Base-by-base conservation (phyloP, 1,140 invertebrate species). In the Mya arenaria region DNA sequence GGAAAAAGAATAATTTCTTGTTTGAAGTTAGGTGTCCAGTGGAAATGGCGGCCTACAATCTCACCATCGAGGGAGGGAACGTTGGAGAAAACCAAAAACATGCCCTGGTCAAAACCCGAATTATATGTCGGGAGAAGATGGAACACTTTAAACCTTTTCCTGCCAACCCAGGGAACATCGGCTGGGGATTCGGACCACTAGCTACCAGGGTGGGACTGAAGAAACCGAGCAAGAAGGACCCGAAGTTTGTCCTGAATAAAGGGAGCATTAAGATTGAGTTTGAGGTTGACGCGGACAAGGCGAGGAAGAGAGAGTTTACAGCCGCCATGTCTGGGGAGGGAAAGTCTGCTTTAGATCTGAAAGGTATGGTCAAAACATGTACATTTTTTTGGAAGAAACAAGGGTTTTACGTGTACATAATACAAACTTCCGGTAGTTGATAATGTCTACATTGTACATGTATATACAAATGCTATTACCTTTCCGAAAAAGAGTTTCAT, bases 11-110 rank as follows among this genome's bases (percentile, higher is more conserved):
- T 1, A 52, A 62, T 25, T 74, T 74, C 41, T 41, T 74, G 3
- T 74, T 74, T 62, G 72, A 74, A 44, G 23, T 74, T 0, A 52
- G 72, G 10, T 74, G 72, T 41, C 72, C 72, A 15, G 37, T 74
- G 10, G 72, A 62, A 30, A 52, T 52, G 48, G 72, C 30, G 10
- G 44, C 36, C n/a, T 74, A 74, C 62, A 52, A 62, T 37, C 17
- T 74, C 5, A 32, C 39, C 58, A 44, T 74, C 23, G 39, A 13
- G 25, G 58, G 72, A 1, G 58, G 72, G 1, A 36, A 72, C 28
- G 19, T 62, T 1, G 32, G 17, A 13, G 55, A 36, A n/a, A 17
- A 60, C 10, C n/a, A 3, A 6, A 60, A 41, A 25, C 58, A 41
- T 23, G 56, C 58, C 25, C 37, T 74, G 2, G 3, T 74, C 4